Conservation (phyloP, 2,797 vertebrate species). For the Poecilia gillii region DNA sequence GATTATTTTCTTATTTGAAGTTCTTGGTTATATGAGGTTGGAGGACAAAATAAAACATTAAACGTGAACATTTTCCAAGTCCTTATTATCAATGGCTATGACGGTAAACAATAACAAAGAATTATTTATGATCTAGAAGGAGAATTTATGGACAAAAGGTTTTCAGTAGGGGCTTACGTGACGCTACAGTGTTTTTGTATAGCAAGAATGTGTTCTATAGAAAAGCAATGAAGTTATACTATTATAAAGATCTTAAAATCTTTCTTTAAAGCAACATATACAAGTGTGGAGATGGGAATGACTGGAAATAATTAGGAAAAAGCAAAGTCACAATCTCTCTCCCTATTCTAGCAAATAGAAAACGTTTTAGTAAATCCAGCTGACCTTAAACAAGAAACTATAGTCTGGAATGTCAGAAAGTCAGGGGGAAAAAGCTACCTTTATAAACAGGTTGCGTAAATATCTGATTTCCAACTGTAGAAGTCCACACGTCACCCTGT, state of each 20-base stretch:
- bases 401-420: neutral
- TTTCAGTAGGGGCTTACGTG: neutral
- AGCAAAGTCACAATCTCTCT: neutral
- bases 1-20: neutral
- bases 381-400: neutral
- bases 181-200: neutral
- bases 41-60: neutral
- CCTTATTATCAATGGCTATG: conserved; percentile 10
- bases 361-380: neutral
- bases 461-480: neutral
- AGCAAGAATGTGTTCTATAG: neutral
- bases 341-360: neutral
- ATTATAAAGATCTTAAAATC: neutral
- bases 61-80: neutral
- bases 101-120: conserved; percentile 8
- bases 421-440: neutral
- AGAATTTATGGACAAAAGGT: neutral
- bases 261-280: neutral
- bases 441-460: neutral
- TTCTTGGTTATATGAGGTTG: conserved; percentile 5
- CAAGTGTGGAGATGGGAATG: neutral
- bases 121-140: neutral
- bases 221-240: neutral
- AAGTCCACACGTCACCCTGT: neutral
- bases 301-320: neutral